Evolutionary conservation across 2,113 vertebrate species (phyloP).

Genomic region (Tautogolabrus adspersus): DNA sequence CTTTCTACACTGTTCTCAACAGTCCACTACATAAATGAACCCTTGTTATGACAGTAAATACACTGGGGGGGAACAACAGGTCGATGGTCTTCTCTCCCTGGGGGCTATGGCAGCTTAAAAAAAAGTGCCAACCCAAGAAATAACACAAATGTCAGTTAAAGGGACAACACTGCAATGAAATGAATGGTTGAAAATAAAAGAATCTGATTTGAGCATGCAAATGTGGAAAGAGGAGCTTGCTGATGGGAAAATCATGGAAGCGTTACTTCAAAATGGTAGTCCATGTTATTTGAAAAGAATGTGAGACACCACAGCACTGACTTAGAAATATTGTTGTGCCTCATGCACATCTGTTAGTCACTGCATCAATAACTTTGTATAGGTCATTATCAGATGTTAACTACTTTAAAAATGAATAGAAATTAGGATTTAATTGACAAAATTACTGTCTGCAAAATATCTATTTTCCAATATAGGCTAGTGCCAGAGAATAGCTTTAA

Average conservation of each 20-base stretch:
- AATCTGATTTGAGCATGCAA: background rate
- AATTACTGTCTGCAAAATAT: too few relatives aligned
- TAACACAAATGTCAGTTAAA: background rate
- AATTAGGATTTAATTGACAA: too few relatives aligned
- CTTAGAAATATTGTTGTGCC: too few relatives aligned
- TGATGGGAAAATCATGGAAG: background rate
- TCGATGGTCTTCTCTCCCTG: background rate
- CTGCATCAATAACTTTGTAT: too few relatives aligned
- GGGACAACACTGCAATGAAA: background rate
- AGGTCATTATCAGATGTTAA: too few relatives aligned
- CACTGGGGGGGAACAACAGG: background rate
- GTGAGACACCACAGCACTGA: too few relatives aligned
- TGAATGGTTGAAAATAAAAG: background rate
- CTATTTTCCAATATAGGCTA: too few relatives aligned
- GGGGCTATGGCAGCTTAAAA: background rate
- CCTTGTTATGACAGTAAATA: slow-evolving; percentile 71
- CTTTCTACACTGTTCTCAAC: background rate
- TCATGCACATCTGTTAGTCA: too few relatives aligned
- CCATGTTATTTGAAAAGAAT: too few relatives aligned
- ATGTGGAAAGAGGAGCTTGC: background rate
- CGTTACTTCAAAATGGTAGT: background rate
- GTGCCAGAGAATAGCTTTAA: too few relatives aligned
- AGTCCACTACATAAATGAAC: background rate
- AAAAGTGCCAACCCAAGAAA: background rate
- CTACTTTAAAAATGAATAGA: too few relatives aligned